Evolutionary conservation across 2,113 vertebrate genomes (phyloP), one percentile per base, ranked within the genome.

Genomic region (Galbula dea): DNA sequence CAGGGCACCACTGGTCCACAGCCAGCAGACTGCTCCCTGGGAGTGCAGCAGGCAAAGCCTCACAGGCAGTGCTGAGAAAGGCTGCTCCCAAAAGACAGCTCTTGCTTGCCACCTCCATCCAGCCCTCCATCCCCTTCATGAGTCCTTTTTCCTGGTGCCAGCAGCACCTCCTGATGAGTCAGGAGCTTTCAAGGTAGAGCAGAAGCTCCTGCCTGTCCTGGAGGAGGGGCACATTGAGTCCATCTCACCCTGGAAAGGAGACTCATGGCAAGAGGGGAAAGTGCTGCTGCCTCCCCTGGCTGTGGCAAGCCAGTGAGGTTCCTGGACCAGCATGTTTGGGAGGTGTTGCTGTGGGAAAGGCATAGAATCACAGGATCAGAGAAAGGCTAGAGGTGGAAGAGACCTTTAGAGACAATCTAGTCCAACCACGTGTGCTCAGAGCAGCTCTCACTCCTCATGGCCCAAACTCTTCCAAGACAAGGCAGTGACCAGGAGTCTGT

Each of bases 321-420:
- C 78, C 16, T 4, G 45, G 46, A 32, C 6, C 52, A 16, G 32
- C 11, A 4, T 0, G 0, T 61, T 7, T 48, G 10, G 0, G 4
- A 45, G 14, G 32, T 14, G 65, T n/a, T 57, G 73, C 46, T 67
- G 21, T 21, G 46, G 79, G 61, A 61, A 58, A 69, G 23, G 24
- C 19, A 17, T n/a, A n/a, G n/a, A n/a, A n/a, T n/a, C n/a, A n/a
- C n/a, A n/a, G n/a, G n/a, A n/a, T n/a, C n/a, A n/a, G 41, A 43
- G 41, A 15, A 43, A 43, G 41, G 41, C 15, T 43, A 43, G 41
- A 43, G 41, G 11, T 43, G 41, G 41, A 43, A 43, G 41, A 15
- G 41, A 43, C 41, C 41, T 43, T 43, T 43, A 43, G 41, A 43
- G 41, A 15, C 15, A 11, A 43, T 43, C 15, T 43, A 43, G 11